phyloP scores from a whole-genome alignment of 1,140 invertebrate species.

The Meloidogyne exigua region DNA sequence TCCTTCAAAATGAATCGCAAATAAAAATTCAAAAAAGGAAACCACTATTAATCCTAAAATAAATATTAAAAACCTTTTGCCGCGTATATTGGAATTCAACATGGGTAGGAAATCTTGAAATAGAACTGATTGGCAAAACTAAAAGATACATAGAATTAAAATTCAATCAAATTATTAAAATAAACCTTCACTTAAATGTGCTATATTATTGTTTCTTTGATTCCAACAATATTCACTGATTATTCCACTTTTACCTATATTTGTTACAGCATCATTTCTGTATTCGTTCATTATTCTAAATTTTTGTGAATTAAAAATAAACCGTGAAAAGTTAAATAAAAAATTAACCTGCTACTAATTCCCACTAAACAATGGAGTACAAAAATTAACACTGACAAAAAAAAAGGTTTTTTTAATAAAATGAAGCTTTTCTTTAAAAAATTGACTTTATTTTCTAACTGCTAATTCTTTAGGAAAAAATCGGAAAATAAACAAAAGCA shows the following conservation, averaged over 20 bases:
- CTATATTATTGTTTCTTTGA: not conserved
- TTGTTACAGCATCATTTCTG: slow-evolving; percentile 7
- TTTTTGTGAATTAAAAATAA: not conserved
- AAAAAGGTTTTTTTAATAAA: not conserved
- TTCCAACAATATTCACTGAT: slow-evolving; percentile 9
- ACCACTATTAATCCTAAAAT: no score
- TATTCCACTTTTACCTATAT: not conserved
- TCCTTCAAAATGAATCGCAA: no score
- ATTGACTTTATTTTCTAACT: not conserved
- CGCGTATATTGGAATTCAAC: not conserved
- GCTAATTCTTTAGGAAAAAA: not conserved
- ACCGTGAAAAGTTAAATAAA: not conserved
- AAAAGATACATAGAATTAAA: not conserved
- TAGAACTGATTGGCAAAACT: not conserved
- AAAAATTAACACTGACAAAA: not conserved
- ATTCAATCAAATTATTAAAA: not conserved
- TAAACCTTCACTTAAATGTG: not conserved
- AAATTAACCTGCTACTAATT: no score
- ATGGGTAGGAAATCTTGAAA: not conserved
- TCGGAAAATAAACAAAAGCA: not conserved
- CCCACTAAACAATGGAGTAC: no score
- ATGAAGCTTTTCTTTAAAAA: not conserved
- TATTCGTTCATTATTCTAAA: slow-evolving; percentile 16
- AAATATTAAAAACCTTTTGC: not conserved
- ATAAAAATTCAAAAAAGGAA: no score